Conservation (phyloP, 2,888 invertebrate genomes). For the Epirrhoe alternata region DNA sequence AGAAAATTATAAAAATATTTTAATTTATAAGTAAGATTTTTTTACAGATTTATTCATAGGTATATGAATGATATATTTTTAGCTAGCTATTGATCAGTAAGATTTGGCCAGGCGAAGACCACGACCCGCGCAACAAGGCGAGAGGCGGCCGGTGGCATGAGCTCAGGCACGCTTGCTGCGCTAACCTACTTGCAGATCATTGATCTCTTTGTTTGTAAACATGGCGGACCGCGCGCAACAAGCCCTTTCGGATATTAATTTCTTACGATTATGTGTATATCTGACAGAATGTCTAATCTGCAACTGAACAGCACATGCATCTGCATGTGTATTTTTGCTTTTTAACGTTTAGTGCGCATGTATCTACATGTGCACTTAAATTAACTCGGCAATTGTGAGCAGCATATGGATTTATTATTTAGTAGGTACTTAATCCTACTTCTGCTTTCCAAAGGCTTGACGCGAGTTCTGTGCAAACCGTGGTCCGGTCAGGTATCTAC, state of each 20-base stretch:
- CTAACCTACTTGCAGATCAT: slow-evolving; percentile 82
- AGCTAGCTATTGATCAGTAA: slow-evolving; percentile 7
- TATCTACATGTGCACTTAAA: no score
- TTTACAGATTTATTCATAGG: no score
- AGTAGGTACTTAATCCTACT: no score
- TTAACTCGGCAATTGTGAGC: no score
- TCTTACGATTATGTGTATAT: slow-evolving; percentile 49
- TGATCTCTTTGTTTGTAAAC: slow-evolving; percentile 86
- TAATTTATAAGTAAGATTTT: no score
- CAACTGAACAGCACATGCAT: not conserved
- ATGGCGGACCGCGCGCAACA: slow-evolving; percentile 67
- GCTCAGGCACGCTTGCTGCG: slow-evolving; percentile 62
- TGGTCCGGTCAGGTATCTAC: no score
- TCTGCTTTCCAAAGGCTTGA: no score
- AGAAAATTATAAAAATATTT: no score
- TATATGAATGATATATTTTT: not conserved
- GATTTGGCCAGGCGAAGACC: slow-evolving; percentile 54
- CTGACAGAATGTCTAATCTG: not conserved
- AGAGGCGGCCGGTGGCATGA: slow-evolving; percentile 39
- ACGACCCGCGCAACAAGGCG: slow-evolving; percentile 81
- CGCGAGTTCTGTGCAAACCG: no score
- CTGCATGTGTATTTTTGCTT: not conserved
- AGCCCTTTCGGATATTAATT: slow-evolving; percentile 43
- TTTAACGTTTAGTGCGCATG: no score
- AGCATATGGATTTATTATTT: no score